Evolutionary conservation across 2,113 vertebrate species (phyloP).

Genomic region (Neotoma lepida): DNA sequence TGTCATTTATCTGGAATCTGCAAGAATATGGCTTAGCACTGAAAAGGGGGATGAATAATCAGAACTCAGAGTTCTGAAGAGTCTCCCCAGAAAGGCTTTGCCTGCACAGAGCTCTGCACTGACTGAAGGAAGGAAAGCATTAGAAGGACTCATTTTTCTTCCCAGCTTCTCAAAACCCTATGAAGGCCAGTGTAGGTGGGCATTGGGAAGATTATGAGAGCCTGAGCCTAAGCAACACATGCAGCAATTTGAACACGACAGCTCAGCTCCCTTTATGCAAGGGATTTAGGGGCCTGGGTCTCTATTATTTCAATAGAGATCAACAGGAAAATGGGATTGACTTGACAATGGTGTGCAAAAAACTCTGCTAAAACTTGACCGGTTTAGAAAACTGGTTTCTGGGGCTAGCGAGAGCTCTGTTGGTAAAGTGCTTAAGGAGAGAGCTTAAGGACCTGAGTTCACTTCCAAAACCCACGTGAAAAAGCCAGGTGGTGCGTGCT

Average conservation of each 20-base stretch:
- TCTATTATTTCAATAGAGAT: not conserved
- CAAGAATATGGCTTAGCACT: conserved; percentile 8
- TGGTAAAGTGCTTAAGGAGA: not conserved
- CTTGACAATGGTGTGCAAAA: not conserved
- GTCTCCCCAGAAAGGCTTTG: not conserved
- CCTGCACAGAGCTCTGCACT: not conserved
- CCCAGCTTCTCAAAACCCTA: not conserved
- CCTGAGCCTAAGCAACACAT: not conserved
- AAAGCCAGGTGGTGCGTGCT: not conserved
- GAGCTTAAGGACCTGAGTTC: not conserved
- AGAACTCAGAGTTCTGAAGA: not conserved
- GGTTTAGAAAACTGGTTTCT: not conserved
- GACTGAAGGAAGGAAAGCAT: not conserved
- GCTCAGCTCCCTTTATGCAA: not conserved
- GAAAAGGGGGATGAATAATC: not conserved
- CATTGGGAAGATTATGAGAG: not conserved
- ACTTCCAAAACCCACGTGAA: not conserved
- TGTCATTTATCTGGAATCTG: not conserved
- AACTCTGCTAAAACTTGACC: not conserved
- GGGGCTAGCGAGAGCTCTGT: not conserved
- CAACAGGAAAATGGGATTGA: conserved; percentile 1
- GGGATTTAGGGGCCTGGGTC: not conserved
- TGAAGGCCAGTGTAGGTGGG: not conserved
- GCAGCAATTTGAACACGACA: not conserved
- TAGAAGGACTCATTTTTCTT: not conserved